Base-by-base conservation (phyloP, 2,888 invertebrate genomes). In the Eremobia ochroleuca region DNA sequence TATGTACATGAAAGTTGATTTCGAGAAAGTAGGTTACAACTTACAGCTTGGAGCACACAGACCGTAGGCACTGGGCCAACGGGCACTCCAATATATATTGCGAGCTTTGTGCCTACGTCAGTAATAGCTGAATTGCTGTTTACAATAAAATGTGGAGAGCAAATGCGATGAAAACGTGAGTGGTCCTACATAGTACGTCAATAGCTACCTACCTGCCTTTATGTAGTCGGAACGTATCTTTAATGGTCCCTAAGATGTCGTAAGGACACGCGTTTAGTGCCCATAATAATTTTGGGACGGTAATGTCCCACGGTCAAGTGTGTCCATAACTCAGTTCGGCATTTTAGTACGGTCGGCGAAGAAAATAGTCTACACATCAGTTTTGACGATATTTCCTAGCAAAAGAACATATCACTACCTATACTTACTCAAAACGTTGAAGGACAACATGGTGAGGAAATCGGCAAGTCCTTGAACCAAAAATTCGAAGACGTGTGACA, bases 11-110 rank as follows among this genome's bases (percentile, higher is more conserved):
- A 73, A 77, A 77, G 59, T 71, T 59, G 58, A 66, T 43, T 58
- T n/a, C 18, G 21, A 37, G 67, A 73, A 83, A 73, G 70, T 86
- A 83, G 83, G 83, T 83, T 70, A 83, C 66, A 58, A 49, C 37
- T 58, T 58, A 21, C 6, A 21, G 62, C 37, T 34, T 76, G 58
- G n/a, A 66, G 49, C 28, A 28, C 18, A 58, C 62, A 64, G 49
- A 18, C 62, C 4, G 69, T 34, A 71, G 83, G 83, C 86, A 86
- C 25, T 40, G 40, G 25, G 83, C 73, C 86, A 86, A 67, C 55
- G 2, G 31, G n/a, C 69, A 71, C 79, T 86, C 59, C 55, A 67
- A 59, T 64, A 68, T 70, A 69, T 79, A 58, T 77, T 62, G 77
- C 66, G 25, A 55, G 58, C 66, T 76, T 59, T 66, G 71, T 21